A percentile compares a stretch with the other conserved stretches of the same genome.
phyloP scores from a whole-genome alignment of 2,888 invertebrate genomes.

The Criorhina ranunculi region DNA sequence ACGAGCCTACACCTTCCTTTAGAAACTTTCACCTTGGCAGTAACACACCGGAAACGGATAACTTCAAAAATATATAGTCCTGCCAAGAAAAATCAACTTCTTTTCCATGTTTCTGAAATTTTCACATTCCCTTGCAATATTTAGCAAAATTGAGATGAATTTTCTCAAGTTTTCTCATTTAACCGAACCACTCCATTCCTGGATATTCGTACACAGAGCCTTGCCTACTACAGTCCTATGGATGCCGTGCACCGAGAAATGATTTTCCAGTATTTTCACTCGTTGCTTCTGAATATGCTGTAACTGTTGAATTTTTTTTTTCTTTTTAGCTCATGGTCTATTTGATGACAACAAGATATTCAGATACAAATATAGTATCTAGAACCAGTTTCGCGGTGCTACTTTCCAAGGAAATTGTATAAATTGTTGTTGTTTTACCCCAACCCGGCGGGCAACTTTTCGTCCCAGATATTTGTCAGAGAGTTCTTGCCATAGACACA shows the following conservation, averaged over 20 bases:
- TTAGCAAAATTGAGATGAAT: constrained; percentile 9
- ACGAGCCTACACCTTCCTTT: background rate
- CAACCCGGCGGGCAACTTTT: constrained; percentile 2
- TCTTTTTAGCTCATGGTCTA: background rate
- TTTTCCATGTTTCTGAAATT: background rate
- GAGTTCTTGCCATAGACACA: constrained; percentile 25
- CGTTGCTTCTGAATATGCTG: background rate
- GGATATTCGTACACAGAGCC: constrained; percentile 10
- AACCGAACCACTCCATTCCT: background rate
- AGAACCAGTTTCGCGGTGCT: background rate
- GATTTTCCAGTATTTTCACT: constrained; percentile 2
- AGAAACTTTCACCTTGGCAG: constrained; percentile 13
- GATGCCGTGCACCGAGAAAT: background rate
- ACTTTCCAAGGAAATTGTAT: constrained; percentile 19
- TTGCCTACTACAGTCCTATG: background rate
- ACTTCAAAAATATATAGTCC: constrained; percentile 7
- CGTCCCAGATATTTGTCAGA: constrained; percentile 40
- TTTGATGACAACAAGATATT: constrained; percentile 31
- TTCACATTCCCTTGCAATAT: background rate
- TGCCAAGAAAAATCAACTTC: constrained; percentile 14
- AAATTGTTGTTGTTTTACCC: background rate
- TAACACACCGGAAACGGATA: background rate
- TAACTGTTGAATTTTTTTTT: constrained; percentile 11
- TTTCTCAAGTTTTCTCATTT: background rate
- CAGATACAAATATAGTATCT: constrained; percentile 36